Base-by-base conservation (phyloP, 2,888 invertebrate species). In the Apoda limacodes region DNA sequence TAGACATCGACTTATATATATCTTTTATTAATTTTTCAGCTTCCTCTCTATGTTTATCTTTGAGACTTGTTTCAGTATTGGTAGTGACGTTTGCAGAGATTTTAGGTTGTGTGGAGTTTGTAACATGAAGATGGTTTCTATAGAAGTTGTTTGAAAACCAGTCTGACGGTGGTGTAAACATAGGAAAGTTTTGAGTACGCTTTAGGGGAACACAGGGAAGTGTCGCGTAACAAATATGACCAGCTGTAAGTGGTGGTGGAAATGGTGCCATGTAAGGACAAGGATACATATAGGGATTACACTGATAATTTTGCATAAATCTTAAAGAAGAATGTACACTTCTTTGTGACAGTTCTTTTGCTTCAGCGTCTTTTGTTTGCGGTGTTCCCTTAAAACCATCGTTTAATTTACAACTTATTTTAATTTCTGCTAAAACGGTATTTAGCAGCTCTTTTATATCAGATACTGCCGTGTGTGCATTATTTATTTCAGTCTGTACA, bases 361-460 rank as follows among this genome's bases (percentile, higher is more conserved):
- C 72, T 7, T 70, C 56, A 2, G 63, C 68, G 25, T 74, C 72
- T 48, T 57, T 72, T 37, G n/a, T 55, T 71, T 9, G 34, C 9
- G 30, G 50, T 59, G 3, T 48, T 48, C 9, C 54, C 42, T 10
- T 30, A 2, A 21, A 21, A n/a, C n/a, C 25, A 11, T 36, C 45
- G 34, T 48, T 59, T 9, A 45, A 15, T 38, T 55, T 55, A 7
- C 49, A 42, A 20, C 54, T 66, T 2, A 60, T 61, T 52, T 74
- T 76, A 0, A 78, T 67, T 56, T 75, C 72, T 6, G 55, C 50
- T 21, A 78, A 42, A 5, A 78, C 74, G 1, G 67, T 57, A 40
- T 74, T 67, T 19, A 78, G 45, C 34, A 76, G 72, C 39, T 28
- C 53, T 45, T 75, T 76, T 27, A 76, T 76, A 51, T 76, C 68